phyloP scores from a whole-genome alignment of 2,888 invertebrate species.

The Hyles lineata region DNA sequence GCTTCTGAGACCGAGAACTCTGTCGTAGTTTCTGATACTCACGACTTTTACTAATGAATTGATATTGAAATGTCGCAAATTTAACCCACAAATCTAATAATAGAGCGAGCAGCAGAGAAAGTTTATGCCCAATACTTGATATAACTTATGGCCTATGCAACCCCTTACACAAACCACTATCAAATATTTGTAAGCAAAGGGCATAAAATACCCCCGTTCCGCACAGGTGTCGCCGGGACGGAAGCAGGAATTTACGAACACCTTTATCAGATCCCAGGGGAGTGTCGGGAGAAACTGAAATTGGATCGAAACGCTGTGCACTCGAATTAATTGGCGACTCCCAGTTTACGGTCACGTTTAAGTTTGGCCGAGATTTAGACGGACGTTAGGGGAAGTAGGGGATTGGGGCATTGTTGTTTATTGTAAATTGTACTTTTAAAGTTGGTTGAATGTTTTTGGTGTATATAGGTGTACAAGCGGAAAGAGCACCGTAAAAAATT shows the following conservation, averaged over 20 bases:
- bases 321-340: conserved; percentile 18
- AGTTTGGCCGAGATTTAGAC: neutral
- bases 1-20: no score
- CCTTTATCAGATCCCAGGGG: conserved; percentile 34
- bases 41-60: no score
- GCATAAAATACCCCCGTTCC: conserved; percentile 48
- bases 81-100: no score
- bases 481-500: no score
- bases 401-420: no score
- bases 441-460: neutral
- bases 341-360: neutral
- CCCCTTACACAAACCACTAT: neutral
- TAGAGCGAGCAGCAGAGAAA: no score
- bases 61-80: no score
- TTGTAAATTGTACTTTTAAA: no score
- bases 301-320: conserved; percentile 27
- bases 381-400: no score
- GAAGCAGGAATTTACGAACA: conserved; percentile 58
- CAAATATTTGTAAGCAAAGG: neutral
- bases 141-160: neutral
- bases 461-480: no score
- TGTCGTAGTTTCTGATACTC: no score
- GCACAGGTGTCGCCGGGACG: conserved; percentile 52
- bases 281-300: conserved; percentile 6
- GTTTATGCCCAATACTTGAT: neutral